Evolutionary conservation across 2,888 invertebrate species (phyloP), one percentile per base, ranked within the genome.

Genomic region (Leptothorax acervorum): DNA sequence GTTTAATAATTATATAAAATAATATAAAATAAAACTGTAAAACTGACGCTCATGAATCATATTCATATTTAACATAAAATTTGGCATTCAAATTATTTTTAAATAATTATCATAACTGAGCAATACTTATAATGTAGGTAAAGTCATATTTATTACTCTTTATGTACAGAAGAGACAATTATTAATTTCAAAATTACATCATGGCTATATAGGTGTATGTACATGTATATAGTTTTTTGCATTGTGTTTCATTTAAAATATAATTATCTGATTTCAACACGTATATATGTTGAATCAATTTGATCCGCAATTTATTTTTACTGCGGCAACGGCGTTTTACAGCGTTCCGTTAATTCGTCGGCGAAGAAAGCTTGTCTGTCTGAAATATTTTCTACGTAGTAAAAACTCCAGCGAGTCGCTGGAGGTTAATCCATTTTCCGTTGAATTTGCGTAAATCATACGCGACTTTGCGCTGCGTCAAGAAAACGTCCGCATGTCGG

Each of bases 371-470:
- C 4, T 76, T 39, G 15, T 18, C 15, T n/a, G 15, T 35, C 65
- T 23, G 8, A 39, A 51, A 76, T 63, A 65, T 76, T 53, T 53
- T 76, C 18, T 18, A 53, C 53, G 28, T 31, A 12, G 15, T n/a
- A 18, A 51, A 66, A 76, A 76, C 39, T 6, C 23, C 18, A 39
- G 23, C 11, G 23, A 63, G 35, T 15, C 48, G 35, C 35, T 51
- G 18, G 39, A 1, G 42, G 3, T 76, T 65, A 76, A 53, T 76
- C 31, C 42, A 57, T 57, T 73, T 65, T 15, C 28, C 39, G 39
- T 18, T 66, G 18, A 76, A 76, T 42, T 65, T 65, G 18, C 8
- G 51, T 18, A 53, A 76, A 76, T 76, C 39, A 66, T 8, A 23
- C n/a, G n/a, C n/a, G n/a, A 65, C 8, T 76, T 51, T 28, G 18